Evolutionary conservation across 1,140 invertebrate species (phyloP).

Genomic region (Kradibia gibbosae): DNA sequence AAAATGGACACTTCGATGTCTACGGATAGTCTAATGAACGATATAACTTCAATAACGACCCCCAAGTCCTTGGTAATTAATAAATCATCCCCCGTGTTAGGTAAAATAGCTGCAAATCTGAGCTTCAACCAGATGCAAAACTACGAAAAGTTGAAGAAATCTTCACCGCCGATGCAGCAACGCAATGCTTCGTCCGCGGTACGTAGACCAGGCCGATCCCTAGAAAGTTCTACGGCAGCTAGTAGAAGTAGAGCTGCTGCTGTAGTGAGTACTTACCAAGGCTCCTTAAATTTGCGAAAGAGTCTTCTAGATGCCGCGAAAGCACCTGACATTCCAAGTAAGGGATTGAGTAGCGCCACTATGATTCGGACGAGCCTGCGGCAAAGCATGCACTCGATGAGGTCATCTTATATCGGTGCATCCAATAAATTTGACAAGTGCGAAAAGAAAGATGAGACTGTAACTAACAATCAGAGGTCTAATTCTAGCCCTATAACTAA

Average conservation of each 20-base stretch:
- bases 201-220: conserved; percentile 57
- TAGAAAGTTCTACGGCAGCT: conserved; percentile 68
- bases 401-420: conserved; percentile 28
- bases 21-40: conserved; percentile 67
- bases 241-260: conserved; percentile 69
- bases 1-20: conserved; percentile 70
- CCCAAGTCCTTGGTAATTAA: conserved; percentile 62
- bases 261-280: conserved; percentile 62
- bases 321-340: conserved; percentile 65
- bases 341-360: conserved; percentile 53
- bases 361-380: conserved; percentile 45
- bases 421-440: conserved; percentile 48
- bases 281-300: conserved; percentile 64
- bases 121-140: conserved; percentile 52
- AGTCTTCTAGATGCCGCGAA: conserved; percentile 69
- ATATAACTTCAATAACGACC: conserved; percentile 57
- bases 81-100: conserved; percentile 66
- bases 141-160: conserved; percentile 62
- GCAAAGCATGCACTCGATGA: conserved; percentile 28
- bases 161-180: conserved; percentile 63
- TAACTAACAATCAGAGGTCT: conserved; percentile 55
- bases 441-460: conserved; percentile 59
- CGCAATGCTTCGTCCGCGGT: conserved; percentile 55
- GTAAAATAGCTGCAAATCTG: conserved; percentile 44
- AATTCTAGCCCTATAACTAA: conserved; percentile 64